Evolutionary conservation across 1,140 invertebrate genomes (phyloP).

Genomic region (Drosophila sucinea): DNA sequence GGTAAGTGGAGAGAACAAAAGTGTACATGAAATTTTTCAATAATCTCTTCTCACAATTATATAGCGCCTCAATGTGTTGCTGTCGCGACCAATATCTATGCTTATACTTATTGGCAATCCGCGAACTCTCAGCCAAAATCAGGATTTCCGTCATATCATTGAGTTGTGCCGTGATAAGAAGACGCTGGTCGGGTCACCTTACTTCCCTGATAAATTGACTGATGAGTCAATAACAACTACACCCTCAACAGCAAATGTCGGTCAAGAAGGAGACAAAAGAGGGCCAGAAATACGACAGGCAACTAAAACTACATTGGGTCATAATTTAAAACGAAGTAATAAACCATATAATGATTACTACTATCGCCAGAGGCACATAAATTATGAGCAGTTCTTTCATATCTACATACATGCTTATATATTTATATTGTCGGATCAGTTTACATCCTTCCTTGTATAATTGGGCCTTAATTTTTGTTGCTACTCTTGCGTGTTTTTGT

Average conservation of each 20-base stretch:
- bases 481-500: conserved; percentile 19
- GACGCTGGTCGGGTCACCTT: conserved; percentile 60
- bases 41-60: neutral
- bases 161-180: conserved; percentile 61
- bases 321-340: conserved; percentile 64
- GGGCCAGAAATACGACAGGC: neutral
- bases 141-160: conserved; percentile 66
- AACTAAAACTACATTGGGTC: conserved; percentile 29
- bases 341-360: conserved; percentile 22
- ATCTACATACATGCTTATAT: neutral
- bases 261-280: conserved; percentile 4
- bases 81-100: conserved; percentile 91
- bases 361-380: conserved; percentile 53
- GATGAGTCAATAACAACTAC: conserved; percentile 24
- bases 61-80: conserved; percentile 92
- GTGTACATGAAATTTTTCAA: neutral
- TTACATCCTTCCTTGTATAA: neutral
- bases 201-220: conserved; percentile 43
- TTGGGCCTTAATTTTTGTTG: conserved; percentile 29
- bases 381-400: conserved; percentile 20
- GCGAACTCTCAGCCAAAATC: conserved; percentile 61
- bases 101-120: conserved; percentile 93
- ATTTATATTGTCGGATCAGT: neutral
- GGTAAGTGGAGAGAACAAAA: conserved; percentile 80
- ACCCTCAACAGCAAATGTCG: conserved; percentile 15